Evolutionary conservation across 2,113 vertebrate genomes (phyloP).

Genomic region (Galemys pyrenaicus): DNA sequence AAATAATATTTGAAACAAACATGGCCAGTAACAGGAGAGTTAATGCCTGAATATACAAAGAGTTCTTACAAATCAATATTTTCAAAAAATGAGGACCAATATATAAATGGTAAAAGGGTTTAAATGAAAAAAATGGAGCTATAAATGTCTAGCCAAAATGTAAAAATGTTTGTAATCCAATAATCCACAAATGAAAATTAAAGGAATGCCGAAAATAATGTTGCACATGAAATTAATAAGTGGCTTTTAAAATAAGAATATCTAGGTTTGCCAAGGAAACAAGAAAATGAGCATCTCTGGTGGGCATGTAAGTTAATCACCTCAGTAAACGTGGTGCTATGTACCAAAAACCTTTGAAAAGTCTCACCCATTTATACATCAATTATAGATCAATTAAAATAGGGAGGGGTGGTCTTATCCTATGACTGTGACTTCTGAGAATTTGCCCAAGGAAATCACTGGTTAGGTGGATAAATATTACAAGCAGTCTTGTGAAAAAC

Average conservation of each 20-base stretch:
- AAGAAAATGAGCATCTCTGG: neutral
- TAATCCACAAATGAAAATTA: neutral
- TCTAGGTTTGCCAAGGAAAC: neutral
- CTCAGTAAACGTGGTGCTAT: neutral
- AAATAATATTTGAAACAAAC: conserved; percentile 46
- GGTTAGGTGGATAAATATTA: conserved; percentile 36
- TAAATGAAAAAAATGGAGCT: neutral
- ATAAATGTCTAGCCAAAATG: neutral
- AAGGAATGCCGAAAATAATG: neutral
- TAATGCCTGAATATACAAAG: conserved; percentile 18
- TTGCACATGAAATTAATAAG: neutral
- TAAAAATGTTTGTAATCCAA: neutral
- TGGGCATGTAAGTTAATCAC: neutral
- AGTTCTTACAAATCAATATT: conserved; percentile 41
- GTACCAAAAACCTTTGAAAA: conserved; percentile 7
- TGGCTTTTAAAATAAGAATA: conserved; percentile 34
- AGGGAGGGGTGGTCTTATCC: neutral
- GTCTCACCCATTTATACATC: neutral
- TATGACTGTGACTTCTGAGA: conserved; percentile 30
- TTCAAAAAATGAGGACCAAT: neutral
- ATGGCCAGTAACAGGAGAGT: neutral
- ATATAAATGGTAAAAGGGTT: neutral
- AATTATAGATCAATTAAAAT: neutral
- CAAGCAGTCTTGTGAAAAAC: conserved; percentile 50
- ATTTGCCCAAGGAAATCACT: conserved; percentile 46